Evolutionary conservation across 2,888 invertebrate genomes (phyloP).

Genomic region (Hypsopygia costalis): DNA sequence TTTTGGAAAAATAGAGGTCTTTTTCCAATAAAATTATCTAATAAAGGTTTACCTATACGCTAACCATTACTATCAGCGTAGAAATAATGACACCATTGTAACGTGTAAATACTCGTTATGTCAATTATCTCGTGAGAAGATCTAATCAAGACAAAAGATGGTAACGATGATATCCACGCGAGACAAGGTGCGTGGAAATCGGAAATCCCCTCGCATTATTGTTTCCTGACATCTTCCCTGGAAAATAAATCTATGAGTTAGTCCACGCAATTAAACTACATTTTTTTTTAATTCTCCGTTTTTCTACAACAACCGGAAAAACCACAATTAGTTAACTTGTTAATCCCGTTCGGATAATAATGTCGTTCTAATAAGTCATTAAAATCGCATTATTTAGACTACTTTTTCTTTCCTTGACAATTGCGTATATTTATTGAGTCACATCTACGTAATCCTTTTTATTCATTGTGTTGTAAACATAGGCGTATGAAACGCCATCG

Average conservation of each 20-base stretch:
- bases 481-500: conserved; percentile 18
- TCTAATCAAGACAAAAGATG: conserved; percentile 51
- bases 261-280: conserved; percentile 52
- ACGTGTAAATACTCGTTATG: conserved; percentile 33
- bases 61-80: not conserved
- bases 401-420: conserved; percentile 7
- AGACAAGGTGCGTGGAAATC: conserved; percentile 50
- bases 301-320: conserved; percentile 64
- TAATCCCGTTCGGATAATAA: conserved; percentile 42
- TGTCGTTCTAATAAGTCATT: conserved; percentile 15
- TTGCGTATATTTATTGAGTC: not conserved
- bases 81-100: conserved; percentile 20
- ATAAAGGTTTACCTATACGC: too few species aligned
- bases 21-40: too few species aligned
- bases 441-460: not conserved
- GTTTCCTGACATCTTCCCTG: conserved; percentile 57
- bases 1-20: too few species aligned
- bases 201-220: conserved; percentile 68
- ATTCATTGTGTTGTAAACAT: conserved; percentile 12
- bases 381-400: conserved; percentile 12
- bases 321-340: conserved; percentile 53
- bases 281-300: conserved; percentile 45
- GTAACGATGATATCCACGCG: conserved; percentile 36
- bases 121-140: conserved; percentile 59
- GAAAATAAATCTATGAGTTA: conserved; percentile 42